Base-by-base conservation (phyloP, 2,888 invertebrate species). In the Schizotus pectinicornis region DNA sequence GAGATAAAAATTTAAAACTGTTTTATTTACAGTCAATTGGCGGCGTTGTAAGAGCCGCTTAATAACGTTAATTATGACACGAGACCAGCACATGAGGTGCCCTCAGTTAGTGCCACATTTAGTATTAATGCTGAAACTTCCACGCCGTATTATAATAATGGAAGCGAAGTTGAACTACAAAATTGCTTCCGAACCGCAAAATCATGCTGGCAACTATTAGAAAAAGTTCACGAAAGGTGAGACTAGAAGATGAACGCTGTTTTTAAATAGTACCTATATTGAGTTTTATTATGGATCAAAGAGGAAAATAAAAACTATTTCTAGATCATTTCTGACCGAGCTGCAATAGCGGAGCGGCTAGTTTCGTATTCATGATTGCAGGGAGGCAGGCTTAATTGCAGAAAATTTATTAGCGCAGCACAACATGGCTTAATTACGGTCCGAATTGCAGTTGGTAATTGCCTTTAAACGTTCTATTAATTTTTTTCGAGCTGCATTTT, bases 391-490 rank as follows among this genome's bases (percentile, higher is more conserved):
- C 35, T 42, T 6, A 43, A 12, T 53, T 46, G 53, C 53, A 53
- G 22, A 22, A 22, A 22, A 22, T 22, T 22, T 22, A 22, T 22
- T 22, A 22, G 22, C 22, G 22, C 5, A 22, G 22, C 22, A 22
- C 5, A 22, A 22, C 22, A 22, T 22, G 3, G 22, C 22, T 22
- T 51, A 50, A 51, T 50, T 56, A 46, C 33, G 22, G 11, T 11
- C 5, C 36, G 31, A 7, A 41, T 41, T 14, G 22, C 22, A 41
- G 8, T 8, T n/a, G n/a, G 7, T 42, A 42, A 42, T 42, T 42
- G 14, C 31, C 8, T 42, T 42, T 43, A 43, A 54, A 49, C 49
- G 13, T 36, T 31, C n/a, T 36, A 56, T 56, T 56, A 56, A 42
- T 49, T 30, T 36, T 9, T 31, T 43, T 37, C 45, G 32, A 35